Conservation (phyloP, 2,888 invertebrate genomes). For the Xanthorhoe spadicearia region DNA sequence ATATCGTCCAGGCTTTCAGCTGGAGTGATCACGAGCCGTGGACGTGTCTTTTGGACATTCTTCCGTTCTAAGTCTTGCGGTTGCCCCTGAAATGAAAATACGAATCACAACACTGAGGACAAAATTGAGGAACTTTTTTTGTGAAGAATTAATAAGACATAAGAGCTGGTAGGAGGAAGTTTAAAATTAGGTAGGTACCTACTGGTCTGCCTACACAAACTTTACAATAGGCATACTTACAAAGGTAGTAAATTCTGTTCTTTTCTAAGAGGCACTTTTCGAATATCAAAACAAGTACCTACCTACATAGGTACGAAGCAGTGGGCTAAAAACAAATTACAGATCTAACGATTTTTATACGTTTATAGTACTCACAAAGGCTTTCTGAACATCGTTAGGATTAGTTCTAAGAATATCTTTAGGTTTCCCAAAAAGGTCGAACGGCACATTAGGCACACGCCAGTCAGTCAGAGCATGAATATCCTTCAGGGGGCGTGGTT, state of each 20-base stretch:
- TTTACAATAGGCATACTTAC: too few species aligned
- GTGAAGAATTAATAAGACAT: neutral
- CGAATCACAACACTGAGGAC: too few species aligned
- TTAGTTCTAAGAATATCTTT: conserved; percentile 53
- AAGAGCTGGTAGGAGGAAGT: too few species aligned
- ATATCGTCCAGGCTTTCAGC: conserved; percentile 57
- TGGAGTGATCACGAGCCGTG: conserved; percentile 58
- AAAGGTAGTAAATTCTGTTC: too few species aligned
- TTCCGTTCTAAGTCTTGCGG: conserved; percentile 20
- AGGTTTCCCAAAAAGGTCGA: conserved; percentile 52
- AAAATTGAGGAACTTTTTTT: too few species aligned
- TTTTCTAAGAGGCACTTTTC: too few species aligned
- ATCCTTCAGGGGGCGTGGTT: conserved; percentile 52
- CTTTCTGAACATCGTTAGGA: conserved; percentile 52
- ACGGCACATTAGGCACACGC: conserved; percentile 50
- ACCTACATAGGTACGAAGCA: neutral
- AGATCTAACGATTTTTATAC: neutral
- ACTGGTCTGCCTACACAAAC: too few species aligned
- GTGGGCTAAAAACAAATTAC: too few species aligned
- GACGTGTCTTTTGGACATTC: conserved; percentile 43
- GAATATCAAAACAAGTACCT: neutral
- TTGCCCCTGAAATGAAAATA: conserved; percentile 18
- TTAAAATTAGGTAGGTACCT: too few species aligned
- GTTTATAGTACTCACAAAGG: conserved; percentile 52
- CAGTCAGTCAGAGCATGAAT: conserved; percentile 58